Evolutionary conservation across 2,113 vertebrate species (phyloP).

Genomic region (Syrrhaptes paradoxus): DNA sequence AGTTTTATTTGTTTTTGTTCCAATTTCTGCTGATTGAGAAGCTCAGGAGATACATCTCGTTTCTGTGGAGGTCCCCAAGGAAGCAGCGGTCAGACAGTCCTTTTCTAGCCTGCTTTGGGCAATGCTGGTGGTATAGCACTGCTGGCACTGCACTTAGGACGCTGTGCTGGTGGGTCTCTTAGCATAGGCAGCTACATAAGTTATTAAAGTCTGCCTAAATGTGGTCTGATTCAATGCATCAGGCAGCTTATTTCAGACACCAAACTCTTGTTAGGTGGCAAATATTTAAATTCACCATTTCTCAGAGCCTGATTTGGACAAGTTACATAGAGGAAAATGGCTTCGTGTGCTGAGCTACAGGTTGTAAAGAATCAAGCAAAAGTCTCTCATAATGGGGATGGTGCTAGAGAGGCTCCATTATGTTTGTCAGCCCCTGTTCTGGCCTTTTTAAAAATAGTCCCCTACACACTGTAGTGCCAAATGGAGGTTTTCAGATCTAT

Average conservation of each 20-base stretch:
- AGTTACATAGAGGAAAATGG: background rate
- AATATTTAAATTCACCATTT: background rate
- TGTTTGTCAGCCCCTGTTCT: background rate
- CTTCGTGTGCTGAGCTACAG: background rate
- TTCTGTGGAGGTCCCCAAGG: background rate
- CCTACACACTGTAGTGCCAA: background rate
- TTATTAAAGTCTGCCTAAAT: background rate
- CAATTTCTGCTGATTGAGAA: conserved; percentile 50
- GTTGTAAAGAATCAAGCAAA: background rate
- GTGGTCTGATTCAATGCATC: background rate
- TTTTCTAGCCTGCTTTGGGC: background rate
- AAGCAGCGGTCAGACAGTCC: background rate
- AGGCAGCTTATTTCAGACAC: background rate
- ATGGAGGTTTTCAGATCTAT: background rate
- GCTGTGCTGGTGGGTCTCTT: background rate
- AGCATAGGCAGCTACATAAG: background rate
- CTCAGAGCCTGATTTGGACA: background rate
- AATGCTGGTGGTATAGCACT: background rate
- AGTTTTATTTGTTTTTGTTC: conserved; percentile 58
- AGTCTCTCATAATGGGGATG: background rate
- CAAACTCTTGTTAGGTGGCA: background rate
- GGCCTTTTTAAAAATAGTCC: background rate
- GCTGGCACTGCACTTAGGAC: background rate
- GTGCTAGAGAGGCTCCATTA: background rate
- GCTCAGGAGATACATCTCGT: conserved; percentile 28